These are phyloP conservation scores for Aphelocoma californica DNA, from an alignment of 2,797 vertebrate genomes.

Conservation along the genomic window DNA sequence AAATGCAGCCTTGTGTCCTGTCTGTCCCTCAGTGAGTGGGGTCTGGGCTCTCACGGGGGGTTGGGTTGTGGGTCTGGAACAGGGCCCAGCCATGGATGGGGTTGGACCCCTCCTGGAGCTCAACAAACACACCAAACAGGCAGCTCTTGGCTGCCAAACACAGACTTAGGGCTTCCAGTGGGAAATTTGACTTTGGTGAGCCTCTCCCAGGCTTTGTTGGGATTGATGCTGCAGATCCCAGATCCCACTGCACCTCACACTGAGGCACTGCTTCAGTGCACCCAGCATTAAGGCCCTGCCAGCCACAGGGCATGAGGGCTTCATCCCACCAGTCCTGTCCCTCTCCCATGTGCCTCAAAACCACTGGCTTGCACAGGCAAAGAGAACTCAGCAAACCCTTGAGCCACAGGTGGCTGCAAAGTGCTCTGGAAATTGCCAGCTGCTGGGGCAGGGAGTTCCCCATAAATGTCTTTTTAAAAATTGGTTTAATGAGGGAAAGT, in stretches of 20 bases:
- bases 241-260: not conserved
- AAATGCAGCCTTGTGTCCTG: not conserved
- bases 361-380: not conserved
- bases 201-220: not conserved
- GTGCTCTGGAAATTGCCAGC: not conserved
- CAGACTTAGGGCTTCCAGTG: accelerated
- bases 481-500: not conserved
- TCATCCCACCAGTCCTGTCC: not conserved
- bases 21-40: accelerated
- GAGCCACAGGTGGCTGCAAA: not conserved
- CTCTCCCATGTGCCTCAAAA: not conserved
- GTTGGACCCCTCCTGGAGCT: not conserved
- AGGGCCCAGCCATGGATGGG: not conserved
- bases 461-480: not conserved
- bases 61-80: not conserved
- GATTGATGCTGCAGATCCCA: not conserved
- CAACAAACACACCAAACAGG: not conserved
- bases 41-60: not conserved
- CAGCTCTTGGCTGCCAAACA: not conserved
- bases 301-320: not conserved
- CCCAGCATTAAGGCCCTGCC: not conserved
- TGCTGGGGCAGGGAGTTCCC: not conserved
- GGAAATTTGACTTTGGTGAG: not conserved
- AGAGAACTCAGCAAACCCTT: not conserved
- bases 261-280: not conserved